Percentiles rank a stretch among this genome's conserved stretches.
phyloP scores from a whole-genome alignment of 2,888 invertebrate genomes.

The Lapara coniferarum region DNA sequence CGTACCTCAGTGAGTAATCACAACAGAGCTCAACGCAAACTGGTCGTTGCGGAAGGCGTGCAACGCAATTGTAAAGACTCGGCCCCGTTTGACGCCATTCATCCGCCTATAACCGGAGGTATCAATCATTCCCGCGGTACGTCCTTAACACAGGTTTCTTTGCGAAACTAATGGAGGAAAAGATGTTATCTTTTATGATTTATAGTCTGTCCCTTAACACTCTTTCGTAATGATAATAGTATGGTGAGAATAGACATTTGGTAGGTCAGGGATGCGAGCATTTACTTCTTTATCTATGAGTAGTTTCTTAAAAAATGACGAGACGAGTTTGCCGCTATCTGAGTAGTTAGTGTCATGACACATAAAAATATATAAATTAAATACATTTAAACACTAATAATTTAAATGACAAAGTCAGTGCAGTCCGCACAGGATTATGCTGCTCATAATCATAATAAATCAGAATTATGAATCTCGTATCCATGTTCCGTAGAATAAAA shows the following conservation, averaged over 20 bases:
- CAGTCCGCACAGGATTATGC: too few relatives aligned
- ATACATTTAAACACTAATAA: too few relatives aligned
- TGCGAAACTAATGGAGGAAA: constrained; percentile 46
- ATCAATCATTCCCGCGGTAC: constrained; percentile 51
- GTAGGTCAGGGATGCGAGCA: not conserved
- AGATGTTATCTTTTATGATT: constrained; percentile 37
- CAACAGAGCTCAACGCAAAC: not conserved
- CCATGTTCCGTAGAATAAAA: too few relatives aligned
- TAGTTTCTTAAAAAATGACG: too few relatives aligned
- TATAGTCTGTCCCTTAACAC: constrained; percentile 46
- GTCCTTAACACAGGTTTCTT: constrained; percentile 47
- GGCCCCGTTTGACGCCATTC: constrained; percentile 38
- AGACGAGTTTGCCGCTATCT: too few relatives aligned
- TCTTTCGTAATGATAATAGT: constrained; percentile 43
- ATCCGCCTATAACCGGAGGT: constrained; percentile 38
- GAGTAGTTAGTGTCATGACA: too few relatives aligned
- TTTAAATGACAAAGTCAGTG: too few relatives aligned
- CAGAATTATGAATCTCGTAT: too few relatives aligned
- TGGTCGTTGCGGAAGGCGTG: constrained; percentile 19
- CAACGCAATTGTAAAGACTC: constrained; percentile 36
- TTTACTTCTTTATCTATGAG: not conserved
- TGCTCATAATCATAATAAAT: too few relatives aligned
- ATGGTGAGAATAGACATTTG: not conserved
- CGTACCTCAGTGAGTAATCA: too few relatives aligned
- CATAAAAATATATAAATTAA: too few relatives aligned